These are phyloP conservation scores for Phaethon lepturus DNA, from an alignment of 2,113 vertebrate genomes.

Conservation along the genomic window DNA sequence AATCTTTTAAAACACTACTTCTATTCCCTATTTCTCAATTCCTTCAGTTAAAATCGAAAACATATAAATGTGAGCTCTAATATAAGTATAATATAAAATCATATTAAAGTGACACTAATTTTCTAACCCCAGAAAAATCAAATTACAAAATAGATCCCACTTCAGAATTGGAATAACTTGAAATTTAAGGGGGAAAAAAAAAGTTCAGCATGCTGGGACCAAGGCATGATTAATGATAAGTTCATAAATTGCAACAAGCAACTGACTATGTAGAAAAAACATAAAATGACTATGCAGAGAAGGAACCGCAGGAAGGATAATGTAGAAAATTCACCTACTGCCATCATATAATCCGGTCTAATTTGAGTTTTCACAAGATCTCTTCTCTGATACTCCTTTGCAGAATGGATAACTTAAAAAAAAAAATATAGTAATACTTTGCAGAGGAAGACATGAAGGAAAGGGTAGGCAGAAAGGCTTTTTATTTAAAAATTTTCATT, in stretches of 20 bases:
- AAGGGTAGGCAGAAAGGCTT: background rate
- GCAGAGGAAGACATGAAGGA: background rate
- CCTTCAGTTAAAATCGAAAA: background rate
- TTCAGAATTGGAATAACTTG: background rate
- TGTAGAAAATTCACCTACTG: background rate
- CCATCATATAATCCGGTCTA: background rate
- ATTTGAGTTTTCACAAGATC: background rate
- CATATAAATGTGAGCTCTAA: background rate
- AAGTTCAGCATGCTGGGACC: background rate
- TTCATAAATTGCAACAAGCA: background rate
- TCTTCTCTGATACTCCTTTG: background rate
- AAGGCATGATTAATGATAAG: background rate
- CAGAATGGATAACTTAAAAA: background rate
- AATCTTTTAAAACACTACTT: background rate
- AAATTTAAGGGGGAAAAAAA: background rate
- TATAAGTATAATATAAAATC: background rate
- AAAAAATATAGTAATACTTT: background rate
- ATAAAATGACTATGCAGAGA: background rate
- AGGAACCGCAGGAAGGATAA: background rate
- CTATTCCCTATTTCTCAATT: background rate
- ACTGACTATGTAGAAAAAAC: background rate
- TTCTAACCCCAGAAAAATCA: background rate
- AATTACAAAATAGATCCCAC: background rate
- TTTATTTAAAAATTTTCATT: background rate
- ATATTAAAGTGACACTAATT: background rate